Evolutionary conservation across 2,888 invertebrate genomes (phyloP).

Genomic region (Alviniconcha strummeri): DNA sequence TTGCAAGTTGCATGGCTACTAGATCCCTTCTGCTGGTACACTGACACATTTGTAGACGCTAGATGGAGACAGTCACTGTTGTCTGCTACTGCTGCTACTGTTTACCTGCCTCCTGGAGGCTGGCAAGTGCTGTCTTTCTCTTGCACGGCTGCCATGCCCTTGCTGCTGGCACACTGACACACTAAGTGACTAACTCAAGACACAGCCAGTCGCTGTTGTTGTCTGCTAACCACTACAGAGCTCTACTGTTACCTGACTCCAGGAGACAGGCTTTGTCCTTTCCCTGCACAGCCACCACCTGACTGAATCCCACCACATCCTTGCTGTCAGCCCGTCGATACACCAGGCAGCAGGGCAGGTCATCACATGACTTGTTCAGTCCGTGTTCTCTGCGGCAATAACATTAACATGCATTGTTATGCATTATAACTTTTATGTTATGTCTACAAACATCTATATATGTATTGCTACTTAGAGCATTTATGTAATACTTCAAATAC

Average conservation of each 20-base stretch:
- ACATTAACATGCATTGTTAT: neutral
- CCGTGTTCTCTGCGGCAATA: conserved; percentile 60
- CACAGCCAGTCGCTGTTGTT: too few relatives aligned
- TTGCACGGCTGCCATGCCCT: too few relatives aligned
- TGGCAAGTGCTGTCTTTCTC: too few relatives aligned
- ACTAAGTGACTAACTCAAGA: too few relatives aligned
- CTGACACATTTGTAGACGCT: too few relatives aligned
- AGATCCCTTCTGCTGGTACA: too few relatives aligned
- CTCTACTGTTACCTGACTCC: conserved; percentile 63
- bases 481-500: too few relatives aligned
- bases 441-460: neutral
- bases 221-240: too few relatives aligned
- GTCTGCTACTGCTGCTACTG: too few relatives aligned
- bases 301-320: conserved; percentile 65
- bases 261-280: conserved; percentile 60
- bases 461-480: neutral
- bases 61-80: too few relatives aligned
- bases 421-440: neutral
- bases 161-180: too few relatives aligned
- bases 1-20: neutral
- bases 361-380: conserved; percentile 65
- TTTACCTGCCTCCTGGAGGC: too few relatives aligned
- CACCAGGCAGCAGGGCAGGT: conserved; percentile 61
- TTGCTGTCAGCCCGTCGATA: conserved; percentile 42
- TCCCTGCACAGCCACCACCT: conserved; percentile 61